phyloP scores from a whole-genome alignment of 2,113 vertebrate genomes.

The Cryptomyrus ogoouensis region DNA sequence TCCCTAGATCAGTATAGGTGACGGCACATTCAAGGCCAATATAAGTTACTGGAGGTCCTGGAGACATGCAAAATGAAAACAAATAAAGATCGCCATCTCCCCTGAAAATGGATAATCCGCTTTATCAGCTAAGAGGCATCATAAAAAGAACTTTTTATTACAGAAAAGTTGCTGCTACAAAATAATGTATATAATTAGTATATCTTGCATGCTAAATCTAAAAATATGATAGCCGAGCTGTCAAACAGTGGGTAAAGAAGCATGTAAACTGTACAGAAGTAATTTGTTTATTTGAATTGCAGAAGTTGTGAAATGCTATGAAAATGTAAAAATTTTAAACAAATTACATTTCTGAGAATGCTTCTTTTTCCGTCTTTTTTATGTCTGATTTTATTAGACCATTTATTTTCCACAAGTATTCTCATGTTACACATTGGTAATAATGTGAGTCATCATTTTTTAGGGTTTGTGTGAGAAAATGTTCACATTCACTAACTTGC shows the following conservation, averaged over 20 bases:
- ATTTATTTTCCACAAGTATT: not conserved
- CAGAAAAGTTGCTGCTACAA: not conserved
- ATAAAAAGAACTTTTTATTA: not conserved
- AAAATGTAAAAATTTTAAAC: not conserved
- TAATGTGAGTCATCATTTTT: not conserved
- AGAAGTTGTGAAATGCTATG: not conserved
- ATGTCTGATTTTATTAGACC: not conserved
- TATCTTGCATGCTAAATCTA: not conserved
- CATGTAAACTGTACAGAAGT: not conserved
- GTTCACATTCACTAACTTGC: not conserved
- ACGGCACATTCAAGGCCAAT: not conserved
- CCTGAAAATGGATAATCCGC: not conserved
- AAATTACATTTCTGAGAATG: not conserved
- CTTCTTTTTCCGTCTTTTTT: not conserved
- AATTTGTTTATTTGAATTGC: not conserved
- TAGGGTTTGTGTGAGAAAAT: not conserved
- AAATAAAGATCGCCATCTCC: not conserved
- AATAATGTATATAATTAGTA: not conserved
- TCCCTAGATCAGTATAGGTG: not conserved
- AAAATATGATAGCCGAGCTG: not conserved
- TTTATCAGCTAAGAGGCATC: not conserved
- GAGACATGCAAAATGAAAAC: not conserved
- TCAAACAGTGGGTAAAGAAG: not conserved
- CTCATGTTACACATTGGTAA: not conserved
- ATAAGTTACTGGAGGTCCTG: not conserved